Conservation (phyloP, 2,888 invertebrate species). For the Acanthacorydalis orientalis region DNA sequence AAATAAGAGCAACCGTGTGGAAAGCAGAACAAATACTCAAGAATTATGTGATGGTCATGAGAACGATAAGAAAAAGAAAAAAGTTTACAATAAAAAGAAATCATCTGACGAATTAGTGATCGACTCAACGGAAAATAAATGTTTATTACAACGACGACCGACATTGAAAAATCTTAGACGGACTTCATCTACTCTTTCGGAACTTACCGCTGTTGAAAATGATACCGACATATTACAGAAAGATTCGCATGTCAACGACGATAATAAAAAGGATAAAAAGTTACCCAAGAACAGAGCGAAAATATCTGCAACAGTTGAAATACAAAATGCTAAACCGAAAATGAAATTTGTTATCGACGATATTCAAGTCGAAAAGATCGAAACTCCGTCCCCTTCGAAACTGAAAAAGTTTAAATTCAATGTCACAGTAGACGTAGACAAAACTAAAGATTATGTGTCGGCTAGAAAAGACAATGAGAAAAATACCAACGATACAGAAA, state of each 20-base stretch:
- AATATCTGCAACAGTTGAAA: constrained; percentile 35
- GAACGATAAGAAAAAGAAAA: constrained; percentile 18
- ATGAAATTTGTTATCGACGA: constrained; percentile 39
- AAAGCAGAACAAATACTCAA: constrained; percentile 18
- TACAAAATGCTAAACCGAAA: constrained; percentile 27
- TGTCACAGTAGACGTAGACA: constrained; percentile 18
- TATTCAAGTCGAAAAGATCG: constrained; percentile 40
- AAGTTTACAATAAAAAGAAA: constrained; percentile 16
- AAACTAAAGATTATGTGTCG: neutral
- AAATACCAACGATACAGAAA: neutral
- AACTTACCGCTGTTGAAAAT: neutral
- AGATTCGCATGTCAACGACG: neutral
- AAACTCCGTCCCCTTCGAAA: constrained; percentile 13
- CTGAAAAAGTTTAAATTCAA: constrained; percentile 20
- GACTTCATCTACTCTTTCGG: constrained; percentile 1
- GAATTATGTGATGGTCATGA: constrained; percentile 10
- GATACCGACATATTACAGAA: neutral
- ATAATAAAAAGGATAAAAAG: too few species aligned
- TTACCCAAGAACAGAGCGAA: constrained; percentile 23
- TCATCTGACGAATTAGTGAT: constrained; percentile 15
- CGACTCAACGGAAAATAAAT: constrained; percentile 5
- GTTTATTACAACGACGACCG: constrained; percentile 3
- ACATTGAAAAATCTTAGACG: constrained; percentile 6
- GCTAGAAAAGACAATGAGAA: neutral
- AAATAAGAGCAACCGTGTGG: constrained; percentile 15